Evolutionary conservation across 2,888 invertebrate species (phyloP), one percentile per base, ranked within the genome.

Genomic region (Euproctis similis): DNA sequence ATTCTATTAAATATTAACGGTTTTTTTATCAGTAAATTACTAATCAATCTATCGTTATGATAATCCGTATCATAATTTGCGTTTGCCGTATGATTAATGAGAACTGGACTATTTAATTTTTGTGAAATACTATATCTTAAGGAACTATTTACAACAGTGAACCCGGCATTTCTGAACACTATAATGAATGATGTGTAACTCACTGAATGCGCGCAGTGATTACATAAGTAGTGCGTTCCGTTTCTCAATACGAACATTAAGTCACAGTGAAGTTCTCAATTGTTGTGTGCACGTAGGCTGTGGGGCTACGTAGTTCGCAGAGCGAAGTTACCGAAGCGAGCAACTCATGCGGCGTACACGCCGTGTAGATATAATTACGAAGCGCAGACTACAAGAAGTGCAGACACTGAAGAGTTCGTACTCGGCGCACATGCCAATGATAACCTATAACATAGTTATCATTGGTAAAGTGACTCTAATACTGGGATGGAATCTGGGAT

Each of bases 381-480:
- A 78, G 84, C 82, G 84, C 78, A 81, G 84, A 81, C 74, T 74
- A 82, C 80, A 78, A 84, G 81, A 66, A 80, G 84, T 82, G 84
- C 82, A 81, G 84, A 77, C 80, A 80, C 82, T 76, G 84, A 70
- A 66, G 84, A 72, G 68, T 78, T 80, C 72, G 64, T 62, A 77
- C 84, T 81, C 84, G 82, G 80, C 81, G 84, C 82, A 84, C 84
- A 81, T 78, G 84, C 82, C 84, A 84, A 84, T 84, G 84, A 82
- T 84, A 84, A 84, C 84, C 84, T 84, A 84, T 84, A 84, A 84
- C 84, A 84, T 80, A 84, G 82, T 82, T 84, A 82, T 84, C 84
- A 84, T 84, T 84, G 84, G 84, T 82, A 70, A 76, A 59, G 73
- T 75, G 73, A 63, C 57, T 71, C 64, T 55, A 65, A 59, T 61